Conservation (phyloP, 2,797 vertebrate species). For the Xyrichtys novacula region DNA sequence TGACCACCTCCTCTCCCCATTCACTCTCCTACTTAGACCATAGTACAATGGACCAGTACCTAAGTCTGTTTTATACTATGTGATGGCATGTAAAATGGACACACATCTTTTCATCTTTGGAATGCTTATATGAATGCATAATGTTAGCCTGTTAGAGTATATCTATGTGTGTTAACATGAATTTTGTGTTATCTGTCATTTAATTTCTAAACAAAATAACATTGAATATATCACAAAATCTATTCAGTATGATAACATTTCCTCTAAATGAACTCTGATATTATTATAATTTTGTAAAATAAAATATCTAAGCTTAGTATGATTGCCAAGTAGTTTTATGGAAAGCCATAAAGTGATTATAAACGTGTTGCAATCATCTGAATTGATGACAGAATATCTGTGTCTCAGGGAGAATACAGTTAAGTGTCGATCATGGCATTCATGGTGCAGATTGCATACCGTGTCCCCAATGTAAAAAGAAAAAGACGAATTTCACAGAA, state of each 20-base stretch:
- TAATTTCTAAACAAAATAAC: constrained; percentile 70
- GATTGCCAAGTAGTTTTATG: constrained; percentile 74
- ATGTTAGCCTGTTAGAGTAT: constrained; percentile 50
- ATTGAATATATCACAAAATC: constrained; percentile 63
- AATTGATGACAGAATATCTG: constrained; percentile 71
- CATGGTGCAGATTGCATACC: constrained; percentile 86
- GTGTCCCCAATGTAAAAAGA: constrained; percentile 73
- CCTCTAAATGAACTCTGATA: constrained; percentile 65
- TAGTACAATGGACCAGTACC: constrained; percentile 77
- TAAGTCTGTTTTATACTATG: constrained; percentile 81
- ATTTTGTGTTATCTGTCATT: constrained; percentile 33
- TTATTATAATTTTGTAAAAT: constrained; percentile 68
- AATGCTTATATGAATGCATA: constrained; percentile 67
- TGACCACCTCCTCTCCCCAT: constrained; percentile 73
- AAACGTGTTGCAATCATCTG: constrained; percentile 64
- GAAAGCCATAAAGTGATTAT: constrained; percentile 70
- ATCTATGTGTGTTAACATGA: constrained; percentile 49
- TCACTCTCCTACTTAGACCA: constrained; percentile 72
- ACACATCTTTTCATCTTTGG: constrained; percentile 77
- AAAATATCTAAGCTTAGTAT: constrained; percentile 50
- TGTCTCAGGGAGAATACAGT: constrained; percentile 76
- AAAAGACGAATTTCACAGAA: constrained; percentile 56
- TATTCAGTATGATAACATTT: constrained; percentile 57
- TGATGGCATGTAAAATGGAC: constrained; percentile 69
- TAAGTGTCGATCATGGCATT: constrained; percentile 82